phyloP scores from a whole-genome alignment of 92 coral and sea anemone genomes.

The Diadumene lineata region DNA sequence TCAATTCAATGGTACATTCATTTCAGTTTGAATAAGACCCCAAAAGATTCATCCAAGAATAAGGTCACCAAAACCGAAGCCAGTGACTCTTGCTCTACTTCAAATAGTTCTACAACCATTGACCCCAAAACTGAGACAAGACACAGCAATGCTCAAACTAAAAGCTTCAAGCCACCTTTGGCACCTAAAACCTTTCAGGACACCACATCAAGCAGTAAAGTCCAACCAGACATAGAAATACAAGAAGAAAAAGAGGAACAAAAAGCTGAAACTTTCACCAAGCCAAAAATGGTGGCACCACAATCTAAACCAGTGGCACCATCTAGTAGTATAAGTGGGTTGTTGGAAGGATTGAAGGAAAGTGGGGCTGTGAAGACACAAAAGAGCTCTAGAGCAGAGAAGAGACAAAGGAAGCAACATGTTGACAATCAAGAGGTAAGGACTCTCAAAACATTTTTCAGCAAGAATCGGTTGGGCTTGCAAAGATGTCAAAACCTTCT shows the following conservation, averaged over 20 bases:
- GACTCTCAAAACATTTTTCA: not conserved
- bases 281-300: constrained; percentile 28
- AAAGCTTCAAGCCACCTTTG: not conserved
- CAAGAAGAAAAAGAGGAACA: constrained; percentile 3
- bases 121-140: constrained; percentile 1
- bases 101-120: not conserved
- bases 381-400: not conserved
- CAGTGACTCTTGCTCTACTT: not conserved
- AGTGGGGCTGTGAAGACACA: not conserved
- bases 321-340: constrained; percentile 16
- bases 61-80: not conserved
- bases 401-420: constrained; percentile 8
- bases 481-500: not conserved
- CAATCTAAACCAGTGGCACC: constrained; percentile 17
- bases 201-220: not conserved
- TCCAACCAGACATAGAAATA: not conserved
- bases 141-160: constrained; percentile 18
- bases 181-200: not conserved
- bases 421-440: constrained; percentile 9
- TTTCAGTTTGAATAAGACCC: not conserved
- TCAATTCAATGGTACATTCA: not conserved
- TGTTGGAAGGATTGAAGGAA: constrained; percentile 29
- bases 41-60: not conserved
- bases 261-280: constrained; percentile 37
- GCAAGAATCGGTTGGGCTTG: not conserved